Evolutionary conservation across 2,113 vertebrate genomes (phyloP), one percentile per base, ranked within the genome.

Genomic region (Xyrauchen texanus): DNA sequence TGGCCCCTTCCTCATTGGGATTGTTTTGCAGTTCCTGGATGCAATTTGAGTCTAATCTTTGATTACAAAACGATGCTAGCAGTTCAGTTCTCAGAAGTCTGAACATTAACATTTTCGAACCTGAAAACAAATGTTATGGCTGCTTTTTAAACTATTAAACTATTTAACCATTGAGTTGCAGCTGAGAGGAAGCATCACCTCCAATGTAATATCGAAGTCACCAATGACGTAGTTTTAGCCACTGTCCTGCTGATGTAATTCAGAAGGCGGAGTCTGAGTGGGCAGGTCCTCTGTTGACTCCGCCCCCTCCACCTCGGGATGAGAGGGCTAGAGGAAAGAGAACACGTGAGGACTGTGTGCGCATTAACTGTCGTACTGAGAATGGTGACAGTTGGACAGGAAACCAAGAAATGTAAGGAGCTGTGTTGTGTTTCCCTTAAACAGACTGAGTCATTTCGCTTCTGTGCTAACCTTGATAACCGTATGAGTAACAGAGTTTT

Each of bases 371-470:
- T 34, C 3, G 3, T 34, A 34, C 21, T n/a, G 11, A 57, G 64
- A 68, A n/a, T 0, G 1, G 21, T 68, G 84, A 88, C 90, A 67
- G 91, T 92, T 92, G 85, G 83, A 86, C 89, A 93, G 92, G 90
- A 93, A 94, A 93, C 91, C 85, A 85, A 91, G 21, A 34, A 89
- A 87, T 86, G 85, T 87, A 86, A 73, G 86, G 85, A 90, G 84
- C 21, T 34, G 21, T 34, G 21, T 34, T 34, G 21, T 34, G 21
- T 92, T 92, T 92, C 90, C 87, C 90, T 86, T 86, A 83, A 79
- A 76, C 51, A 74, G 79, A 89, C 90, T 93, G 91, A 93, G 89
- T 94, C 92, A 93, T 93, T 91, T 88, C 86, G 88, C 88, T 86
- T 89, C 86, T 88, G 88, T 68, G 64, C 16, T 71, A 49, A 60